phyloP scores from a whole-genome alignment of 2,113 vertebrate species.

The Bucco capensis region DNA sequence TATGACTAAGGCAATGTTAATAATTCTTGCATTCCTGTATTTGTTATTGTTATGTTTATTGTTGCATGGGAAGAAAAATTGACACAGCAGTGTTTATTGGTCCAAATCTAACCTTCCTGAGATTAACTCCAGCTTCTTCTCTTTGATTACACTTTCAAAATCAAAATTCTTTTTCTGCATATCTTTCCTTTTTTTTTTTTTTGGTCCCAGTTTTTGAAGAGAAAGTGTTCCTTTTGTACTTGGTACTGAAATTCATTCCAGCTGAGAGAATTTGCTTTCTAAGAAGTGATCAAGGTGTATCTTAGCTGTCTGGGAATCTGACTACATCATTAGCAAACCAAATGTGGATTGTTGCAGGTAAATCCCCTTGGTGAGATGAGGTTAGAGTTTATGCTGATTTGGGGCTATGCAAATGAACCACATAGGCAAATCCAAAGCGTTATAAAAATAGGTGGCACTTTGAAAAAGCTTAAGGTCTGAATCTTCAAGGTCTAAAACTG shows the following conservation, averaged over 20 bases:
- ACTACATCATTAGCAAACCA: constrained; percentile 55
- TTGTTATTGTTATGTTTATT: not conserved
- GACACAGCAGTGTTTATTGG: not conserved
- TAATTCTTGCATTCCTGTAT: not conserved
- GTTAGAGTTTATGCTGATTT: constrained; percentile 57
- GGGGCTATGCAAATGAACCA: constrained; percentile 13
- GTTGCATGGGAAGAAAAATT: not conserved
- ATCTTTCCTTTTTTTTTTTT: not conserved
- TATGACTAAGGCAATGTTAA: not conserved
- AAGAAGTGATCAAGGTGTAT: constrained; percentile 37
- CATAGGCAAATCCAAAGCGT: constrained; percentile 56
- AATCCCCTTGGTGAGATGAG: constrained; percentile 49
- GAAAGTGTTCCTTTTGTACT: not conserved
- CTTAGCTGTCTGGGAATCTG: constrained; percentile 34
- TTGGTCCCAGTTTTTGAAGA: not conserved
- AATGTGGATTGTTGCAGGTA: constrained; percentile 34
- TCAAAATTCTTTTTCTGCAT: not conserved
- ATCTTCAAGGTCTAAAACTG: not conserved
- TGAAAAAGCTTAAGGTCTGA: constrained; percentile 39
- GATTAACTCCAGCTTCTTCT: not conserved
- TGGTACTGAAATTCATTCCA: not conserved
- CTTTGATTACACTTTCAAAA: not conserved
- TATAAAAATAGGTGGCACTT: constrained; percentile 45
- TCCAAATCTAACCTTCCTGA: not conserved
- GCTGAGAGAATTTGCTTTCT: constrained; percentile 31